These are phyloP conservation scores for Limnephilus auricula DNA, from an alignment of 2,888 invertebrate genomes.

Conservation along the genomic window DNA sequence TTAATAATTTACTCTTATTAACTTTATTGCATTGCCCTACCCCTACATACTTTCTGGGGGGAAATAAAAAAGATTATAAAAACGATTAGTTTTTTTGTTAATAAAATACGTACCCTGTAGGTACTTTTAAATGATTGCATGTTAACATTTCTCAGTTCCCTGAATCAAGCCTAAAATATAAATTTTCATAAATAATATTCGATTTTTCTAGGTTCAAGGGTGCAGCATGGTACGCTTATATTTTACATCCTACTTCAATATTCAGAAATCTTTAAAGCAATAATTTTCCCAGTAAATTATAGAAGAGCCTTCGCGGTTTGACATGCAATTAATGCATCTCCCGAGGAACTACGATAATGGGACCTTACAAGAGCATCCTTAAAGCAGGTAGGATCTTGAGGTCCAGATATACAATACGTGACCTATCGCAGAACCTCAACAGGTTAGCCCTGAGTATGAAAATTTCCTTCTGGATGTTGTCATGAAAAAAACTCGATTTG, in stretches of 20 bases:
- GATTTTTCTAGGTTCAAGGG: not conserved
- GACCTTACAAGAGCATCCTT: not conserved
- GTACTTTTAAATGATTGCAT: not conserved
- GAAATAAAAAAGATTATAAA: no score
- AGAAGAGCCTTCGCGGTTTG: not conserved
- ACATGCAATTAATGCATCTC: not conserved
- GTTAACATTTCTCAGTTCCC: not conserved
- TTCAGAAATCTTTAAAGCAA: not conserved
- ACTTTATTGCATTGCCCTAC: not conserved
- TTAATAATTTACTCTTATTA: no score
- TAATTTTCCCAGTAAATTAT: not conserved
- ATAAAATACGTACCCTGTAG: no score
- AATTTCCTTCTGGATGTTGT: conserved; percentile 47
- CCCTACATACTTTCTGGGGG: not conserved
- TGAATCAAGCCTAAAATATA: not conserved
- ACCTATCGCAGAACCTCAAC: conserved; percentile 38
- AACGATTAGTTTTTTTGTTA: no score
- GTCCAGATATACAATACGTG: conserved; percentile 34
- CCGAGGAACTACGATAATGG: not conserved
- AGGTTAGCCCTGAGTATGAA: conserved; percentile 58
- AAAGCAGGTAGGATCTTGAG: not conserved
- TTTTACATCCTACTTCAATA: not conserved
- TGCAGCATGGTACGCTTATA: not conserved
- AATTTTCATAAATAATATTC: not conserved
- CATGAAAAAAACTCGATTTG: conserved; percentile 54